These are phyloP conservation scores for Conchocele bisecta DNA, from an alignment of 2,888 invertebrate genomes.

Conservation along the genomic window DNA sequence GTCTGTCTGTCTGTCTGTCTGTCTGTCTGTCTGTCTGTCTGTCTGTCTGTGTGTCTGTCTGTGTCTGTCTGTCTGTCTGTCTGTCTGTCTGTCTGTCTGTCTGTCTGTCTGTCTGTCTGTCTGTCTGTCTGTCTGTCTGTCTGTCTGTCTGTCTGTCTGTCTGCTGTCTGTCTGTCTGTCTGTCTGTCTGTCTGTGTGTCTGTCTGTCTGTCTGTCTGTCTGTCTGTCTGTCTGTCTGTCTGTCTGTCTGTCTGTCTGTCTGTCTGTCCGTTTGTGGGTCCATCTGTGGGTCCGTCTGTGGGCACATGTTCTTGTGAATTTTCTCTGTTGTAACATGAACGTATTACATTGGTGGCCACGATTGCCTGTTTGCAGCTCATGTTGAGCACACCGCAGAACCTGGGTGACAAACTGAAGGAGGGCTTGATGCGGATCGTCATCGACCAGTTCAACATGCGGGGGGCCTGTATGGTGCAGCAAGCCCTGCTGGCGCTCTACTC, in stretches of 20 bases:
- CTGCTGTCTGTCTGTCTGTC: too few relatives aligned
- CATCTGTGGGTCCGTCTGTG: neutral
- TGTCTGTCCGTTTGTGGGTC: neutral
- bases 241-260: too few relatives aligned
- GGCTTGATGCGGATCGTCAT: conserved; percentile 83
- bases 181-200: too few relatives aligned
- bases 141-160: too few relatives aligned
- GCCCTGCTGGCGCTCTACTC: conserved; percentile 85
- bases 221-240: too few relatives aligned
- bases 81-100: neutral
- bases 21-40: conserved; percentile 8
- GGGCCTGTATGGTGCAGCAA: conserved; percentile 85
- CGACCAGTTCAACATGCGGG: conserved; percentile 82
- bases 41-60: neutral
- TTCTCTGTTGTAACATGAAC: neutral
- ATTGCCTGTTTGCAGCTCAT: conserved; percentile 76
- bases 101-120: too few relatives aligned
- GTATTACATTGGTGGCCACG: too few relatives aligned
- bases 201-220: too few relatives aligned
- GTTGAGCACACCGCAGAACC: conserved; percentile 84
- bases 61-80: neutral
- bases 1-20: conserved; percentile 24
- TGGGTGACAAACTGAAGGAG: conserved; percentile 82
- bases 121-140: too few relatives aligned
- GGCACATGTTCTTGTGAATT: neutral